Conservation (phyloP, 1,140 invertebrate genomes). For the Drosophila bocki region DNA sequence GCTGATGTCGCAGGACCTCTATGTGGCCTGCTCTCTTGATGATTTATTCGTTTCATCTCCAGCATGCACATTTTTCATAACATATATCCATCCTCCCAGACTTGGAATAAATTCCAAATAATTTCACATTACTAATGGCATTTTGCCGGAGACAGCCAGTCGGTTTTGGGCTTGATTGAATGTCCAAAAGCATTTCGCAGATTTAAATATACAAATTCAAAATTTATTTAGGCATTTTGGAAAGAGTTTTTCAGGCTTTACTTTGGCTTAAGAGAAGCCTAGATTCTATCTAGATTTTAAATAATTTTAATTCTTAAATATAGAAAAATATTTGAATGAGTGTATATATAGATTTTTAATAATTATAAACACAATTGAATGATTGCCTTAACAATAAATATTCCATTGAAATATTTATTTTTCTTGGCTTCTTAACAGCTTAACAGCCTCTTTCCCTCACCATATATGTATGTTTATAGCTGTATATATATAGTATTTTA, state of each 20-base stretch:
- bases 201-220: background rate
- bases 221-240: background rate
- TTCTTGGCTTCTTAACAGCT: background rate
- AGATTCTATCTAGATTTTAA: too few relatives aligned
- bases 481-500: conserved; percentile 1
- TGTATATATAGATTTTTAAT: too few relatives aligned
- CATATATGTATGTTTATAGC: background rate
- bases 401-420: background rate
- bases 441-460: background rate
- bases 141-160: conserved; percentile 2
- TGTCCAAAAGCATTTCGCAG: background rate
- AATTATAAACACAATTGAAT: too few relatives aligned
- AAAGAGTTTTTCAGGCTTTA: background rate
- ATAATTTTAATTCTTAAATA: too few relatives aligned
- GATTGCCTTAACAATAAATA: background rate
- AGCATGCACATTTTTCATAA: conserved; percentile 24
- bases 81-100: background rate
- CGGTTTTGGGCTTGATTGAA: conserved; percentile 3
- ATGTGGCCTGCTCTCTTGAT: conserved; percentile 14
- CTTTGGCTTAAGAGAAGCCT: background rate
- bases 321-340: too few relatives aligned
- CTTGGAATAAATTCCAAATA: conserved; percentile 39
- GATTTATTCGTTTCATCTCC: conserved; percentile 47
- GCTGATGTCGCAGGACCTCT: conserved; percentile 43
- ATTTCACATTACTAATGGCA: conserved; percentile 42